A percentile compares a stretch with the other conserved stretches of the same genome.
Conservation (phyloP, 2,797 vertebrate genomes). For the Lagorchestes hirsutus region DNA sequence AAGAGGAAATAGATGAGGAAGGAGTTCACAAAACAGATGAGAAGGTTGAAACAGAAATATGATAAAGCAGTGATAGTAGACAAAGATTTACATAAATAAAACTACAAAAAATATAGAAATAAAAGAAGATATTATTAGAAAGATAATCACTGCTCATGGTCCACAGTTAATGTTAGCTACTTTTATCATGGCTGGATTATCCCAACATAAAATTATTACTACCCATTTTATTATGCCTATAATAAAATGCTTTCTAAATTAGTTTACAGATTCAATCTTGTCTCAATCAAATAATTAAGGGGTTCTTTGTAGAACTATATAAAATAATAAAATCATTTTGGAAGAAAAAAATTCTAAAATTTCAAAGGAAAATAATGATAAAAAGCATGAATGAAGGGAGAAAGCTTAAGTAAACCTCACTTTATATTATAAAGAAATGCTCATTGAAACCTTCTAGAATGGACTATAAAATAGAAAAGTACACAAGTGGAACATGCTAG, state of each 20-base stretch:
- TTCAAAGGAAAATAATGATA: no score
- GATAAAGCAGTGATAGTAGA: not conserved
- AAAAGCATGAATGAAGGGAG: no score
- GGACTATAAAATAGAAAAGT: no score
- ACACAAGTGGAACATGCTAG: no score
- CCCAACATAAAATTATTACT: not conserved
- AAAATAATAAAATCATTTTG: no score
- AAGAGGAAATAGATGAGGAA: not conserved
- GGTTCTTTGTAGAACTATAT: no score
- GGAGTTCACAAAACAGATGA: not conserved
- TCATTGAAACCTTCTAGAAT: no score
- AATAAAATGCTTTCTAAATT: not conserved
- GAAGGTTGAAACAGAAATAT: not conserved
- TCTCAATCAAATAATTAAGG: no score
- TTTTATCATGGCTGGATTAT: not conserved
- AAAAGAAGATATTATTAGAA: not conserved
- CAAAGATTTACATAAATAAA: not conserved
- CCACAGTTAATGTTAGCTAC: not conserved
- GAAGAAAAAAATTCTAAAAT: no score
- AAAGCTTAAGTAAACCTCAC: no score
- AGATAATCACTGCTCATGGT: not conserved
- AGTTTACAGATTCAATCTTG: no score
- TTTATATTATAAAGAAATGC: no score
- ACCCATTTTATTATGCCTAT: not conserved
- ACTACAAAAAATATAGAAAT: not conserved